These are phyloP conservation scores for Blera fallax DNA, from an alignment of 2,888 invertebrate genomes.

Conservation along the genomic window DNA sequence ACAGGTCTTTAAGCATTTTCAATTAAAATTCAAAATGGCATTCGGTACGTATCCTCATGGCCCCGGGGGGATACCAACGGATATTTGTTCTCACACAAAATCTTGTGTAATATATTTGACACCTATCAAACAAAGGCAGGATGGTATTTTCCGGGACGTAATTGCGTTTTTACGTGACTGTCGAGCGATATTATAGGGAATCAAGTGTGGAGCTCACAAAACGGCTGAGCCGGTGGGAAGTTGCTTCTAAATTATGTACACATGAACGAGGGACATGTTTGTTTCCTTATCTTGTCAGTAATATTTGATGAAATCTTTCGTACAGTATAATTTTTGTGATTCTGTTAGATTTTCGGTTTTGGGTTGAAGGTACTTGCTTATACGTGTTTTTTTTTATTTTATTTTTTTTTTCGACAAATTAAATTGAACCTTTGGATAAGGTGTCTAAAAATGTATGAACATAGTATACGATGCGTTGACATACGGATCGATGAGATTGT, in stretches of 20 bases:
- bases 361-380: background rate
- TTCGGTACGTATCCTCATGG: constrained; percentile 25
- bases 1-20: constrained; percentile 26
- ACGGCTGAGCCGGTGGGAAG: constrained; percentile 2
- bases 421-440: background rate
- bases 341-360: constrained; percentile 11
- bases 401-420: background rate
- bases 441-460: background rate
- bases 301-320: constrained; percentile 49
- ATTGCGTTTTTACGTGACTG: constrained; percentile 79
- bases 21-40: constrained; percentile 62
- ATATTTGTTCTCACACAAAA: constrained; percentile 37
- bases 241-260: constrained; percentile 48
- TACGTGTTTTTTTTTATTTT: background rate
- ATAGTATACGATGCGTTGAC: too few relatives aligned
- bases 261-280: constrained; percentile 41
- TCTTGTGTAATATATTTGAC: constrained; percentile 61
- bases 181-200: constrained; percentile 19
- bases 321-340: constrained; percentile 23
- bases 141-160: constrained; percentile 59
- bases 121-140: constrained; percentile 60
- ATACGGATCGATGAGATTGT: too few relatives aligned
- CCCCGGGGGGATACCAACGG: background rate
- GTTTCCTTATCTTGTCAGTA: constrained; percentile 46
- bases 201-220: constrained; percentile 27